Conservation (phyloP, 2,113 vertebrate species). For the Tonatia bakeri region DNA sequence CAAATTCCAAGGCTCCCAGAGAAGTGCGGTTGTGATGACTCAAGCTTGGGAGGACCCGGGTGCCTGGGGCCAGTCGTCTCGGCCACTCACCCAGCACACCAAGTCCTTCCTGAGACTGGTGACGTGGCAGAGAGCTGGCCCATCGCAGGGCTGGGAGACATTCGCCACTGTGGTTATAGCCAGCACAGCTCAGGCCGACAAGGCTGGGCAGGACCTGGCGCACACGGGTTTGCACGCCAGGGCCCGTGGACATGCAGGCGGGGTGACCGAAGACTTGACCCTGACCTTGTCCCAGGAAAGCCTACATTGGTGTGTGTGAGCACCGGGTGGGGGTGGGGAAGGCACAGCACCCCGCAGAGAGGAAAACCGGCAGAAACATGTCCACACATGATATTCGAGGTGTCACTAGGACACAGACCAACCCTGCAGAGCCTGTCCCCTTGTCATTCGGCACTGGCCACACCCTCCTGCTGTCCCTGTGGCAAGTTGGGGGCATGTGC, state of each 20-base stretch:
- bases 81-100: accelerated
- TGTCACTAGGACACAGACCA: accelerated
- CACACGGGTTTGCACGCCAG: accelerated
- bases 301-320: accelerated
- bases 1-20: not conserved
- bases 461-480: accelerated
- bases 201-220: not conserved
- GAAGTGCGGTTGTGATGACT: not conserved
- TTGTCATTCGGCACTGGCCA: accelerated
- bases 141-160: accelerated
- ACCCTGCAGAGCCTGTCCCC: not conserved
- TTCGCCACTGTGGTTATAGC: not conserved
- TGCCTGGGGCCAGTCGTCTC: not conserved
- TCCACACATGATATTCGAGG: accelerated
- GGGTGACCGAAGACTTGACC: accelerated
- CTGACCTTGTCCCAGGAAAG: not conserved
- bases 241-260: accelerated
- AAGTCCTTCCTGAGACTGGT: too few relatives aligned
- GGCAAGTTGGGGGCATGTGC: too few relatives aligned
- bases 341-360: not conserved
- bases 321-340: too few relatives aligned
- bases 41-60: not conserved
- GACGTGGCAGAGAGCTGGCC: accelerated
- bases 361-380: accelerated
- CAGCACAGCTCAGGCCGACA: accelerated